phyloP scores from a whole-genome alignment of 2,113 vertebrate genomes.

The Colinus virginianus region DNA sequence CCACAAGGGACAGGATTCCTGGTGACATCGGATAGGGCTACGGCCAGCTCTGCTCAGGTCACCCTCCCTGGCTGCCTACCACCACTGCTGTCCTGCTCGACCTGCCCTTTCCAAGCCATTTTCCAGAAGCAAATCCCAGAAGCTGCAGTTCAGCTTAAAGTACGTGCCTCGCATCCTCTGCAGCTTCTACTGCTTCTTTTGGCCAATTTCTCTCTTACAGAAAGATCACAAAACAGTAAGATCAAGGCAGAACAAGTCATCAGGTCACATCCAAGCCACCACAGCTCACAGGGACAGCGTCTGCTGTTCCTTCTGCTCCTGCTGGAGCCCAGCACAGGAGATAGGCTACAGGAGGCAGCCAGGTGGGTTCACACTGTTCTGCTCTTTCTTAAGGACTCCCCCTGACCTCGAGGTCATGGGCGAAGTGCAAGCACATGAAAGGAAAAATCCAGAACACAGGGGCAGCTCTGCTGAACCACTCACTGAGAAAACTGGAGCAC shows the following conservation, averaged over 20 bases:
- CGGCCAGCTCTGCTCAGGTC: neutral
- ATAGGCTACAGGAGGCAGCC: fast-evolving
- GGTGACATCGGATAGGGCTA: constrained; percentile 28
- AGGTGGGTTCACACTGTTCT: fast-evolving
- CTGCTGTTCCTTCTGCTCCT: neutral
- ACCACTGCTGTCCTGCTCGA: fast-evolving
- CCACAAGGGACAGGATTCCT: neutral
- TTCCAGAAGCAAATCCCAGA: neutral
- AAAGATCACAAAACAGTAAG: neutral
- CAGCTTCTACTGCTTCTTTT: neutral
- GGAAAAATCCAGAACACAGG: fast-evolving
- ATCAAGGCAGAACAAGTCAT: neutral
- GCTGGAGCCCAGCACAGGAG: neutral
- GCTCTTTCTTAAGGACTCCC: neutral
- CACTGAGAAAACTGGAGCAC: fast-evolving
- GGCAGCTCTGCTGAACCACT: fast-evolving
- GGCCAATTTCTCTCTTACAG: neutral
- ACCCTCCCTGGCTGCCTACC: fast-evolving
- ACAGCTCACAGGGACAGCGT: neutral
- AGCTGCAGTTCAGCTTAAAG: neutral
- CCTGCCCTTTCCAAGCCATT: fast-evolving
- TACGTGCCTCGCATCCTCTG: neutral
- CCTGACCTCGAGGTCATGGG: fast-evolving
- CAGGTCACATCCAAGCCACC: neutral
- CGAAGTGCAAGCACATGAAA: fast-evolving